phyloP scores from a whole-genome alignment of 2,113 vertebrate species.

The Malaclemys terrapin region DNA sequence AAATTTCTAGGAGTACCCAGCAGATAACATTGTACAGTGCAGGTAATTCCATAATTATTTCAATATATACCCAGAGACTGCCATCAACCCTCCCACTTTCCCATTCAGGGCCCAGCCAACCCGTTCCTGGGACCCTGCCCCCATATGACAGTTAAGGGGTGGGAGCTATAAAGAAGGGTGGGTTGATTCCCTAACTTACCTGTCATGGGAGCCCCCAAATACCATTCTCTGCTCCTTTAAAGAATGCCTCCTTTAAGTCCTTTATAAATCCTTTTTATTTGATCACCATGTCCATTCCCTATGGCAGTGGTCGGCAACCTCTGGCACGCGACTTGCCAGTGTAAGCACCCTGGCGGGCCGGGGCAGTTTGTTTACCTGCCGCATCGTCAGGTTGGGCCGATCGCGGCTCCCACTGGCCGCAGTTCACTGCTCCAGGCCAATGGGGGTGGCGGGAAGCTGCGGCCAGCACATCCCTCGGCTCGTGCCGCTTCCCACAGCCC shows the following conservation, averaged over 20 bases:
- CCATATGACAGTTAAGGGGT: neutral
- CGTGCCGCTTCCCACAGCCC: too few species aligned
- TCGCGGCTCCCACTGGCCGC: too few species aligned
- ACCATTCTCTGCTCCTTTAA: neutral
- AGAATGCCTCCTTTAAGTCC: neutral
- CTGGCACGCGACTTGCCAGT: too few species aligned
- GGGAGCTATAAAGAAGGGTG: neutral
- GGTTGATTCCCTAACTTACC: neutral
- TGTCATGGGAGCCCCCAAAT: neutral
- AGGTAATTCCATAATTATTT: neutral
- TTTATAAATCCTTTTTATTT: neutral
- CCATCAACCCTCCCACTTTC: neutral
- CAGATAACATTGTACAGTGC: neutral
- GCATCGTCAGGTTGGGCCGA: too few species aligned
- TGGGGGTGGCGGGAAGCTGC: too few species aligned
- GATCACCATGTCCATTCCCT: neutral
- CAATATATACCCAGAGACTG: neutral
- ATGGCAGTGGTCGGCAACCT: too few species aligned
- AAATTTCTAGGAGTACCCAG: neutral
- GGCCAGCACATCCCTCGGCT: too few species aligned
- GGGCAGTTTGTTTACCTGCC: too few species aligned
- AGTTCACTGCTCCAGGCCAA: too few species aligned
- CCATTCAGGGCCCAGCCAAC: neutral
- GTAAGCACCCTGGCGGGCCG: too few species aligned
- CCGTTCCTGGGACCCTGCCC: neutral